Evolutionary conservation across 2,113 vertebrate species (phyloP).

Genomic region (Tetraodon nigroviridis): DNA sequence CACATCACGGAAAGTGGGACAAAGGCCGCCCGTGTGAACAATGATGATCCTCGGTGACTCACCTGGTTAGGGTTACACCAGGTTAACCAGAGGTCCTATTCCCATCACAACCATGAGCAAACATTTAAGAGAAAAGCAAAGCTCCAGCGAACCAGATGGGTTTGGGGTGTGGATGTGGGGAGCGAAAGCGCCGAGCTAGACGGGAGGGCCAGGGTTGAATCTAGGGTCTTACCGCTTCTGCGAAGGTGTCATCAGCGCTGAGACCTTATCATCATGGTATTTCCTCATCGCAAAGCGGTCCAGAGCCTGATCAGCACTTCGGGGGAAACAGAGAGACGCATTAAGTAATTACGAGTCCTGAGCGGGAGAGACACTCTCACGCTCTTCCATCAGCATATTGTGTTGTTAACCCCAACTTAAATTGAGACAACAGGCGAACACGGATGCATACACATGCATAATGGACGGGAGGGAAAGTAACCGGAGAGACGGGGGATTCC

Average conservation of each 20-base stretch:
- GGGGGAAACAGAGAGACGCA: constrained; percentile 45
- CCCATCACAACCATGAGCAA: constrained; percentile 28
- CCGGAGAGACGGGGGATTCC: constrained; percentile 64
- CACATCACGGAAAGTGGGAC: background rate
- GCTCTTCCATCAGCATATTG: constrained; percentile 45
- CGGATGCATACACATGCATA: constrained; percentile 34
- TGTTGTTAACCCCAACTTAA: constrained; percentile 41
- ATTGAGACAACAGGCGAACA: constrained; percentile 34
- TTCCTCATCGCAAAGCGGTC: constrained; percentile 99
- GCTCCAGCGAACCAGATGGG: constrained; percentile 23
- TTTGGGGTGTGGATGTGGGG: constrained; percentile 17
- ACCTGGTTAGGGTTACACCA: constrained; percentile 27
- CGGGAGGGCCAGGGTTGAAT: constrained; percentile 37
- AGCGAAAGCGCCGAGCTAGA: constrained; percentile 3
- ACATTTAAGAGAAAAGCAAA: constrained; percentile 17
- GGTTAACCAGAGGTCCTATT: constrained; percentile 32
- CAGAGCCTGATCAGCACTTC: constrained; percentile 93
- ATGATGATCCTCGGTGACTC: constrained; percentile 26
- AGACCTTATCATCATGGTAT: constrained; percentile 96
- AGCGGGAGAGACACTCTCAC: constrained; percentile 36
- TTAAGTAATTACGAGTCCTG: constrained; percentile 54
- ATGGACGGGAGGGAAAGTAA: constrained; percentile 61
- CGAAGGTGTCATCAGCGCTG: constrained; percentile 91
- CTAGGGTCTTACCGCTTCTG: constrained; percentile 85
- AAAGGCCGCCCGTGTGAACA: background rate